A percentile compares a stretch with the other conserved stretches of the same genome.
These are phyloP conservation scores for Oreamnos americanus DNA, from an alignment of 2,113 vertebrate genomes.

Conservation along the genomic window DNA sequence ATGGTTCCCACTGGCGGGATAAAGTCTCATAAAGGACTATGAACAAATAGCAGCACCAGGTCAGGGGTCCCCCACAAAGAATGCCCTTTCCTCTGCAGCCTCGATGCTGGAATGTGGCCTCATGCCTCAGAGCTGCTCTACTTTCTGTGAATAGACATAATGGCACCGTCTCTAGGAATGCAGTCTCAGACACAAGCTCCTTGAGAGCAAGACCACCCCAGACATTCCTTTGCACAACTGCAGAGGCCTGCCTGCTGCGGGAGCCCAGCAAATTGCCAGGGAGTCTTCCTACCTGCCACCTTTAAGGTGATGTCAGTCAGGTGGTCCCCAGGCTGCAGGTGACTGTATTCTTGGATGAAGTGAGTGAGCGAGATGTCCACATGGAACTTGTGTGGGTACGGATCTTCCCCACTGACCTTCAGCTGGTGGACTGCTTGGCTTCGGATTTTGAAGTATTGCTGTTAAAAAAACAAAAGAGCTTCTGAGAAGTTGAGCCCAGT, in stretches of 20 bases:
- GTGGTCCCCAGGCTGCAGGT: constrained; percentile 93
- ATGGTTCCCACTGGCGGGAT: background rate
- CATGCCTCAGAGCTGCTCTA: background rate
- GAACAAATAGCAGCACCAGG: background rate
- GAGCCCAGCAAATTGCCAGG: background rate
- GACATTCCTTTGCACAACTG: background rate
- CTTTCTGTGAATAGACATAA: background rate
- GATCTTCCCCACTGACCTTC: constrained; percentile 91
- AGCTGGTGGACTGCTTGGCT: constrained; percentile 92
- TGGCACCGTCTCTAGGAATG: background rate
- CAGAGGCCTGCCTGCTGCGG: too few species aligned
- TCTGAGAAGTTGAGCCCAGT: background rate
- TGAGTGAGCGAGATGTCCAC: constrained; percentile 92
- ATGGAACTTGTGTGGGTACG: constrained; percentile 96
- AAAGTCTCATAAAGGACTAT: background rate
- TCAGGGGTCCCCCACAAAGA: background rate
- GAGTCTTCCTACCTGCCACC: constrained; percentile 87
- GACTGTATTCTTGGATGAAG: constrained; percentile 91
- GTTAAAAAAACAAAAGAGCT: background rate
- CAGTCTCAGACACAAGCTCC: background rate
- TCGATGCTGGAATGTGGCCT: background rate
- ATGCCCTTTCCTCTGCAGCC: background rate
- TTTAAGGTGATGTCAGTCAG: constrained; percentile 84
- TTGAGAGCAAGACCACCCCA: background rate
- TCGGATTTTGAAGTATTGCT: constrained; percentile 99